These are phyloP conservation scores for Aleiodes leptofemur DNA, from an alignment of 2,888 invertebrate genomes.

Conservation along the genomic window DNA sequence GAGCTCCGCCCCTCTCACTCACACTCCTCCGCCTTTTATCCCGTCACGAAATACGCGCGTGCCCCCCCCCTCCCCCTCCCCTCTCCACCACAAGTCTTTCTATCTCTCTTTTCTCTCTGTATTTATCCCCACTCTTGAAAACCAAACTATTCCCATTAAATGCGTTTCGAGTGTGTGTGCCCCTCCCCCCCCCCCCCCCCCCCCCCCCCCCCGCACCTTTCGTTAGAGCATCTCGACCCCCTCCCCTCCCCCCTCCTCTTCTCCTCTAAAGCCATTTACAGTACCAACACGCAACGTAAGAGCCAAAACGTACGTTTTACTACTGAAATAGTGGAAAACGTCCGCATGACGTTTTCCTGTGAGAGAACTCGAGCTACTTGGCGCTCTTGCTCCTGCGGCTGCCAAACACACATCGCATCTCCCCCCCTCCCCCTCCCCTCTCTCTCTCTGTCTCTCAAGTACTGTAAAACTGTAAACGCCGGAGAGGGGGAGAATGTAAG, in stretches of 20 bases:
- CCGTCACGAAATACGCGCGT: slow-evolving; percentile 43
- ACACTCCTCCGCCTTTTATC: slow-evolving; percentile 48
- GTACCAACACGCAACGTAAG: slow-evolving; percentile 56
- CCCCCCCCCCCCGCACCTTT: slow-evolving; percentile 54
- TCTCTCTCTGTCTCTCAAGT: slow-evolving; percentile 29
- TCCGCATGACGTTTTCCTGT: slow-evolving; percentile 45
- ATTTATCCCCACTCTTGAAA: slow-evolving; percentile 17
- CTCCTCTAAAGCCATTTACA: slow-evolving; percentile 62
- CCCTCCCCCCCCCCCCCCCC: slow-evolving; percentile 49
- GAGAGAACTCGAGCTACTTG: slow-evolving; percentile 64
- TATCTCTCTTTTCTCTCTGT: slow-evolving; percentile 37
- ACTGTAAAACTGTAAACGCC: slow-evolving; percentile 36
- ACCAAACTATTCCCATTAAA: slow-evolving; percentile 29
- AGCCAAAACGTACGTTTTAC: slow-evolving; percentile 10
- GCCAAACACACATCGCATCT: slow-evolving; percentile 54
- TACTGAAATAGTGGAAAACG: slow-evolving; percentile 25
- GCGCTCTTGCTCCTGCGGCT: slow-evolving; percentile 68
- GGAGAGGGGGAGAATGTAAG: slow-evolving; percentile 52
- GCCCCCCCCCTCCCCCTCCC: too few species aligned
- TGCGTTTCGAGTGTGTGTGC: slow-evolving; percentile 50
- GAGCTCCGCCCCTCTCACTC: slow-evolving; percentile 75
- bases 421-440: too few species aligned
- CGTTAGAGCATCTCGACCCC: slow-evolving; percentile 57
- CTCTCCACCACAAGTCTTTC: not conserved
- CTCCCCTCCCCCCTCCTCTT: slow-evolving; percentile 55